phyloP scores from a whole-genome alignment of 2,113 vertebrate species.

The Salminus brasiliensis region DNA sequence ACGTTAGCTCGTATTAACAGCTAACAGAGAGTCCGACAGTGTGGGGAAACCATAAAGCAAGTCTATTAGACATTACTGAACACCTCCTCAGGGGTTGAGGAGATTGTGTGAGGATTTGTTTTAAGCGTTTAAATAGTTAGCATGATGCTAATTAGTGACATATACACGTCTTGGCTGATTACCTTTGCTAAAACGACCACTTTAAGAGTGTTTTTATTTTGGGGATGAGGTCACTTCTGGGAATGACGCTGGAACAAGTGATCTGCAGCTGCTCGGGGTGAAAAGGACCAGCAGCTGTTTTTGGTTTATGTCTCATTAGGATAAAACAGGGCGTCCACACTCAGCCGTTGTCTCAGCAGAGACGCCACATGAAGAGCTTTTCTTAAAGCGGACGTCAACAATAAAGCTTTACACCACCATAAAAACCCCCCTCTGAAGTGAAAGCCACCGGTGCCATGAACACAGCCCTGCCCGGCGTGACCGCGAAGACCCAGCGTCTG shows the following conservation, averaged over 20 bases:
- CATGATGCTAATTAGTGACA: too few species aligned
- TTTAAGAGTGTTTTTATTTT: background rate
- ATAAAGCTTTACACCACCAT: background rate
- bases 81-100: too few species aligned
- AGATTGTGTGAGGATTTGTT: too few species aligned
- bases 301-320: background rate
- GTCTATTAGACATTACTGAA: too few species aligned
- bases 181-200: too few species aligned
- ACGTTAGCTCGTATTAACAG: too few species aligned
- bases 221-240: background rate
- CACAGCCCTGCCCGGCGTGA: background rate
- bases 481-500: background rate
- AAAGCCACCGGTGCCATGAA: background rate
- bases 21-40: too few species aligned
- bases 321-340: too few species aligned
- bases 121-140: too few species aligned
- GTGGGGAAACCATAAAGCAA: too few species aligned
- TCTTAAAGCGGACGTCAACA: background rate
- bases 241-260: background rate
- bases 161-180: too few species aligned
- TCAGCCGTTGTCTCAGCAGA: too few species aligned
- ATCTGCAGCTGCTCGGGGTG: background rate
- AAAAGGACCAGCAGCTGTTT: background rate
- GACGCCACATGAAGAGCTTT: background rate
- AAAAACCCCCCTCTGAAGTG: background rate